Percentiles rank a stretch among this genome's conserved stretches.
These are phyloP conservation scores for Galeopsomyia nigrocyanea DNA, from an alignment of 2,888 invertebrate species.

Conservation along the genomic window DNA sequence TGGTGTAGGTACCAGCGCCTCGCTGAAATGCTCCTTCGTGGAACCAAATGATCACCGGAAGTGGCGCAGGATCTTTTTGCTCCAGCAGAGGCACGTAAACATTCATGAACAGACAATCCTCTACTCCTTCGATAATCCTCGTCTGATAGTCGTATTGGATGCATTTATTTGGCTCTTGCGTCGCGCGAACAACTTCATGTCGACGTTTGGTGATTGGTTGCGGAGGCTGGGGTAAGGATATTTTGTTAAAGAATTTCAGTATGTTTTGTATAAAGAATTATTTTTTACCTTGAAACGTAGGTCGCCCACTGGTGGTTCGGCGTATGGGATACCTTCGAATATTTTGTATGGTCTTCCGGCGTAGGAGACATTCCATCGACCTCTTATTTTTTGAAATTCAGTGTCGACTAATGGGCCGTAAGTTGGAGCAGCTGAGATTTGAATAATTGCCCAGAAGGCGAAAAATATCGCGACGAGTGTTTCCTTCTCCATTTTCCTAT, in stretches of 20 bases:
- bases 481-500: too few relatives aligned
- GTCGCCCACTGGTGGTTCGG: conserved; percentile 4
- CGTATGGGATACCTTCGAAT: conserved; percentile 27
- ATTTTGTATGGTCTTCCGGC: conserved; percentile 7
- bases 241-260: neutral
- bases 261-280: neutral
- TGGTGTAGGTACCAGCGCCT: neutral
- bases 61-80: neutral
- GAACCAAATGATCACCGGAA: conserved; percentile 21
- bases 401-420: neutral
- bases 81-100: conserved; percentile 9
- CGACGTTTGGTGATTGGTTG: neutral
- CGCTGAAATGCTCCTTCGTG: conserved; percentile 27
- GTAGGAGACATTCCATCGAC: conserved; percentile 1
- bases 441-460: too few relatives aligned
- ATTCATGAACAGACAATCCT: conserved; percentile 23
- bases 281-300: conserved; percentile 18
- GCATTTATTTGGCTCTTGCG: neutral
- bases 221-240: neutral
- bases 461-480: too few relatives aligned
- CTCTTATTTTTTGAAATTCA: conserved; percentile 1
- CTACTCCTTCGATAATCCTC: neutral
- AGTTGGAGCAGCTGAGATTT: too few relatives aligned
- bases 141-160: neutral
- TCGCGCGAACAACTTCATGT: conserved; percentile 2